Percentiles rank a stretch among this genome's conserved stretches.
phyloP scores from a whole-genome alignment of 64 coral and sea anemone species.

The Actinia tenebrosa region DNA sequence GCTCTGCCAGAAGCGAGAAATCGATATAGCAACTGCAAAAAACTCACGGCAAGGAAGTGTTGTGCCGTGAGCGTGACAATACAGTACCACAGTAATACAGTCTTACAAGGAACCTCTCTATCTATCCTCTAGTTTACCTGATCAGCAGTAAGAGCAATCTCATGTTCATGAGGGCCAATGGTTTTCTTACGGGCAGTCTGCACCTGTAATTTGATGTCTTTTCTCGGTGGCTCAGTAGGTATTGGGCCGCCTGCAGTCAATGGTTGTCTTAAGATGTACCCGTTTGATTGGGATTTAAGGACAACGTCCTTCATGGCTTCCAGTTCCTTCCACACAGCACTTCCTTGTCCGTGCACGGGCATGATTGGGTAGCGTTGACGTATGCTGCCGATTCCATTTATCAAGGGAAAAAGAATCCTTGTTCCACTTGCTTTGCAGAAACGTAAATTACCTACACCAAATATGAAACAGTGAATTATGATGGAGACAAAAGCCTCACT shows the following conservation, averaged over 20 bases:
- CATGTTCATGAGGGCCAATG: constrained; percentile 31
- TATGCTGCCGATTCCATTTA: constrained; percentile 28
- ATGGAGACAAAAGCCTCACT: too few relatives aligned
- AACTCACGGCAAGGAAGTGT: too few relatives aligned
- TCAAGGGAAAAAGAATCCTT: constrained; percentile 46
- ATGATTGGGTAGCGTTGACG: constrained; percentile 64
- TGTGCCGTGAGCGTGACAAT: too few relatives aligned
- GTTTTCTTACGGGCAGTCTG: background rate
- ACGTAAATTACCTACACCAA: background rate
- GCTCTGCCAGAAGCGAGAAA: too few relatives aligned
- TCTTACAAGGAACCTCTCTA: background rate
- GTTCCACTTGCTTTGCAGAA: constrained; percentile 35
- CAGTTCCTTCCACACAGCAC: constrained; percentile 61
- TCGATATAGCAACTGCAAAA: too few relatives aligned
- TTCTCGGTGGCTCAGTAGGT: background rate
- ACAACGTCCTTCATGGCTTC: constrained; percentile 53
- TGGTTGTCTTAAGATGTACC: constrained; percentile 25
- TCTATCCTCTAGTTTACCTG: constrained; percentile 12
- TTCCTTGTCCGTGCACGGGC: constrained; percentile 68
- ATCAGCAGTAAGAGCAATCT: constrained; percentile 30
- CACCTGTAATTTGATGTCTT: constrained; percentile 10
- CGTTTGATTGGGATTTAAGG: constrained; percentile 45
- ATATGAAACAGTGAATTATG: background rate
- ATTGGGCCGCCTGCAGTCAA: background rate
- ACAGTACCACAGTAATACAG: too few relatives aligned